A percentile compares a stretch with the other conserved stretches of the same genome.
These are phyloP conservation scores for Dryadula phaetusa DNA, from an alignment of 2,888 invertebrate species.

Conservation along the genomic window DNA sequence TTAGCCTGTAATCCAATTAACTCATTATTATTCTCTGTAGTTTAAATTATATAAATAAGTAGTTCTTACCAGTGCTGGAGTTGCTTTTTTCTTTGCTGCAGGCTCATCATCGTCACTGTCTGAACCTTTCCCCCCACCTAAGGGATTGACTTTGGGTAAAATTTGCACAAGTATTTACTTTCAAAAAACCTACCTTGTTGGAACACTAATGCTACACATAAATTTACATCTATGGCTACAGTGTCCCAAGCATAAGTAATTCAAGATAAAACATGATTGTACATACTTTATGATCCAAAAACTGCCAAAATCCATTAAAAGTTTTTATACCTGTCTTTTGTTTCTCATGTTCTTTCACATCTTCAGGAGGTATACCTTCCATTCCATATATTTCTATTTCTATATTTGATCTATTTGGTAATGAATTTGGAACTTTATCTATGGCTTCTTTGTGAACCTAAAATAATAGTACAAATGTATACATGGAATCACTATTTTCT, in stretches of 20 bases:
- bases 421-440: slow-evolving; percentile 99
- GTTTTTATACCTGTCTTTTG: slow-evolving; percentile 88
- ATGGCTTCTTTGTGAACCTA: slow-evolving; percentile 99
- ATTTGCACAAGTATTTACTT: slow-evolving; percentile 42
- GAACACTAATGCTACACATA: slow-evolving; percentile 71
- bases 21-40: slow-evolving; percentile 31
- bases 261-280: slow-evolving; percentile 60
- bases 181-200: slow-evolving; percentile 53
- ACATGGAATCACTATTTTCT: slow-evolving; percentile 29
- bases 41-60: slow-evolving; percentile 36
- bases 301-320: slow-evolving; percentile 56
- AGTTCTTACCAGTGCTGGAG: slow-evolving; percentile 81
- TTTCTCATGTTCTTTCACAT: slow-evolving; percentile 96
- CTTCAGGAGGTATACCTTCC: slow-evolving; percentile 99
- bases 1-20: slow-evolving; percentile 47
- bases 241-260: slow-evolving; percentile 66
- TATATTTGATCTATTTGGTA: slow-evolving; percentile 98
- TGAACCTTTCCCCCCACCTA: slow-evolving; percentile 88
- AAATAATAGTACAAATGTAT: slow-evolving; percentile 52
- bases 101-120: slow-evolving; percentile 95
- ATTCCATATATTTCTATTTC: slow-evolving; percentile 99
- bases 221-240: slow-evolving; percentile 66
- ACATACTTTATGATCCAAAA: slow-evolving; percentile 75
- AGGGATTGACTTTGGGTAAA: slow-evolving; percentile 50
- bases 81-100: slow-evolving; percentile 88